Evolutionary conservation across 2,888 invertebrate species (phyloP), one percentile per base, ranked within the genome.

Genomic region (Diarsia mendica): DNA sequence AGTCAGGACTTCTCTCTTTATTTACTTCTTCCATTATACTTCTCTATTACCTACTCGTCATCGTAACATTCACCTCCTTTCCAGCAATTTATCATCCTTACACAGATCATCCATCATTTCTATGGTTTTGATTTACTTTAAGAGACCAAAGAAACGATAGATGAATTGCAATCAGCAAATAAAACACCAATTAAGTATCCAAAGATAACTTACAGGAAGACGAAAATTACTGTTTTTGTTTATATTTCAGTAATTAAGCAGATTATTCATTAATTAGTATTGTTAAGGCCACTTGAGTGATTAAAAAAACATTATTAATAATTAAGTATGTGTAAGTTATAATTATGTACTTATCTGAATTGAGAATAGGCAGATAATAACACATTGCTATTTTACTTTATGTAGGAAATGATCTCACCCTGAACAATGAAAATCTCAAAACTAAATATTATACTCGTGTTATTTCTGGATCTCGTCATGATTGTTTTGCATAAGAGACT

Each of bases 261-360:
- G 51, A 63, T 53, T 78, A 55, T 33, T 70, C n/a, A 49, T 63
- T 78, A 78, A 70, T 77, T 70, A 63, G 53, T 49, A 23, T 33
- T 49, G 8, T 44, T 49, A 71, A 78, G 53, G 78, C 44, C 63
- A 63, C 23, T 64, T 53, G 5, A 51, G 53, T 70, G 61, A 55
- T 70, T 70, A 70, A 77, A 76, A 69, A 58, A 77, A 48, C 69
- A 69, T 76, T 61, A 69, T 39, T 23, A 28, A 55, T 69, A 63
- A 76, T 69, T 2, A 70, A 28, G 49, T 11, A 70, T 49, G 11
- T 60, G 48, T 33, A 13, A 10, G n/a, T 39, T 18, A 60, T 67
- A 33, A 67, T 75, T 76, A 67, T 18, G 18, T 60, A 75, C 58
- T 33, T 46, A 46, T 46, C 39, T 51, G 11, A 44, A 23, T 9